A percentile compares a stretch with the other conserved stretches of the same genome.
Conservation (phyloP, 2,797 vertebrate species). For the Etheostoma nigrum region DNA sequence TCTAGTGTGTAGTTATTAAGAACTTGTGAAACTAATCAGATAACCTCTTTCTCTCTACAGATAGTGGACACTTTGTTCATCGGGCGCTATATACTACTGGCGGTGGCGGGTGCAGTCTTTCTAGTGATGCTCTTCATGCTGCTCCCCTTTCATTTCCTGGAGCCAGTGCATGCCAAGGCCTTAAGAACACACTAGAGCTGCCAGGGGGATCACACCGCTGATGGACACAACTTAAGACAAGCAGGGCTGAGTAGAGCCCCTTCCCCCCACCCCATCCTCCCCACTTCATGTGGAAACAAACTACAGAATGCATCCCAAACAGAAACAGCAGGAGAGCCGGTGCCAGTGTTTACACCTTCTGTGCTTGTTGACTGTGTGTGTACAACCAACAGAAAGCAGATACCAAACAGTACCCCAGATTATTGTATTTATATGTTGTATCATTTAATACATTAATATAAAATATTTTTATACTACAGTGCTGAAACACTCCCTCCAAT, state of each 20-base stretch:
- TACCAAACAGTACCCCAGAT: background rate
- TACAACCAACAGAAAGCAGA: background rate
- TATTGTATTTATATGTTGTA: conserved; percentile 12
- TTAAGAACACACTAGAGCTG: conserved; percentile 80
- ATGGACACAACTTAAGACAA: conserved; percentile 60
- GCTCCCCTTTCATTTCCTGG: conserved; percentile 89
- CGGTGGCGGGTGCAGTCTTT: conserved; percentile 78
- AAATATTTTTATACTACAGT: background rate
- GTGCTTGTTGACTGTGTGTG: conserved; percentile 25
- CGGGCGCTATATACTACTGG: conserved; percentile 90
- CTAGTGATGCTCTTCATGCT: conserved; percentile 89
- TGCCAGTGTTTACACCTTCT: conserved; percentile 12
- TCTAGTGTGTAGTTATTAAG: background rate
- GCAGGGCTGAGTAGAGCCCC: conserved; percentile 39
- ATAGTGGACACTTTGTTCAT: conserved; percentile 92
- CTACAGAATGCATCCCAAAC: conserved; percentile 36
- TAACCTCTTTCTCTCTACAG: conserved; percentile 74
- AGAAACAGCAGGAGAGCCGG: conserved; percentile 31
- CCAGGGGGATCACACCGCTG: conserved; percentile 42
- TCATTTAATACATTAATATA: conserved; percentile 9
- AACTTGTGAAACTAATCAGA: background rate
- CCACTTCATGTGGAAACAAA: conserved; percentile 17
- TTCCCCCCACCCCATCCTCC: background rate
- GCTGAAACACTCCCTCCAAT: background rate
- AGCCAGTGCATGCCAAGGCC: conserved; percentile 90